Conservation (phyloP, 23 tunicate species). For the Styela plicata region DNA sequence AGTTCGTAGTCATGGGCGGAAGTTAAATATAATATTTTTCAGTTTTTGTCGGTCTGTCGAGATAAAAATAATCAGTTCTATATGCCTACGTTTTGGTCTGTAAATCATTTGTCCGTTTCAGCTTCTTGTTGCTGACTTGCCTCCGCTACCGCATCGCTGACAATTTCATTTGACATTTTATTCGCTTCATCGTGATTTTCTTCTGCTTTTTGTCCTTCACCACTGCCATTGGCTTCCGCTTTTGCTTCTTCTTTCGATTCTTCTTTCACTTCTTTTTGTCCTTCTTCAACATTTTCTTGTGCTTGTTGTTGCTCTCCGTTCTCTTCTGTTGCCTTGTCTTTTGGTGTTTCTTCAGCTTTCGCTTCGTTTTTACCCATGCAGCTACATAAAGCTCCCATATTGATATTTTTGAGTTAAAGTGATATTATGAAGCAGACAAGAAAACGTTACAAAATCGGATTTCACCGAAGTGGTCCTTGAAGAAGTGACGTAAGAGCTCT, state of each 20-base stretch:
- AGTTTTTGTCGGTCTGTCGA: not conserved
- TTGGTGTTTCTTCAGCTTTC: not conserved
- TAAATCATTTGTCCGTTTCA: not conserved
- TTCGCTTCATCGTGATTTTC: conserved; percentile 42
- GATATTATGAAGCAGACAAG: not conserved
- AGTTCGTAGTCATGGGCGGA: not conserved
- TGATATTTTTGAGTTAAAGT: not conserved
- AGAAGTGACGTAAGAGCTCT: not conserved
- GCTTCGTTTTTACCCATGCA: conserved; percentile 13
- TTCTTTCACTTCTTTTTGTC: conserved; percentile 32
- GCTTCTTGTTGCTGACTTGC: conserved; percentile 37
- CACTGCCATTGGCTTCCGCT: conserved; percentile 24
- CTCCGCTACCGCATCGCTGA: conserved; percentile 56
- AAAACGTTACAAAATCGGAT: not conserved
- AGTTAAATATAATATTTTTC: not conserved
- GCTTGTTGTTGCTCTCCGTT: conserved; percentile 12
- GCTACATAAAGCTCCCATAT: conserved; percentile 8
- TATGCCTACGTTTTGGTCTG: not conserved
- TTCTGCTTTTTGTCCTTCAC: conserved; percentile 13
- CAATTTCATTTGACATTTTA: conserved; percentile 55
- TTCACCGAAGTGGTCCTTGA: not conserved
- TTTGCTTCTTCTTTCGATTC: conserved; percentile 46
- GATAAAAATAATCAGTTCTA: not conserved
- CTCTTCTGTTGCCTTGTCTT: not conserved
- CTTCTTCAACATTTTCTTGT: not conserved